These are phyloP conservation scores for Embiotoca jacksoni DNA, from an alignment of 2,113 vertebrate genomes.

Conservation along the genomic window DNA sequence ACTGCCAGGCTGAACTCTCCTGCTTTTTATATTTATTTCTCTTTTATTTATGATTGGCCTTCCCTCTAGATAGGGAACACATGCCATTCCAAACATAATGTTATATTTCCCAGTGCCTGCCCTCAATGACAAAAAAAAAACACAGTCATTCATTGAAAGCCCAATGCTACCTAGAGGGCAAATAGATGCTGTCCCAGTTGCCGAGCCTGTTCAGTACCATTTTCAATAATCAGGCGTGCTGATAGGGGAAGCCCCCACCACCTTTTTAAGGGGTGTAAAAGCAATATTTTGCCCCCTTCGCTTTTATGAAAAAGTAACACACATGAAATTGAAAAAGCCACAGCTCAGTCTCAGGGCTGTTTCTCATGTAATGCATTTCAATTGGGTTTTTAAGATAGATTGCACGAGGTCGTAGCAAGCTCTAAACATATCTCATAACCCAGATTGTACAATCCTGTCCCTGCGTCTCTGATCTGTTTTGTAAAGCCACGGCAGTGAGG, in stretches of 20 bases:
- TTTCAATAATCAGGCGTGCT: slow-evolving; percentile 79
- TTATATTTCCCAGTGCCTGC: slow-evolving; percentile 66
- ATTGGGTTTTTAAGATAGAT: slow-evolving; percentile 62
- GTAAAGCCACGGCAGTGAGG: slow-evolving; percentile 13
- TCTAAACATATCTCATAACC: slow-evolving; percentile 68
- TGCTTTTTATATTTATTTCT: slow-evolving; percentile 62
- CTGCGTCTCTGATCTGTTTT: slow-evolving; percentile 24
- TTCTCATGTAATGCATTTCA: slow-evolving; percentile 63
- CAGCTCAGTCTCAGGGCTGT: slow-evolving; percentile 53
- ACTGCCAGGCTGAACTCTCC: slow-evolving; percentile 54
- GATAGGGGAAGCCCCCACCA: slow-evolving; percentile 35
- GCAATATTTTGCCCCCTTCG: slow-evolving; percentile 59
- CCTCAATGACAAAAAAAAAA: slow-evolving; percentile 63
- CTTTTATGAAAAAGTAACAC: slow-evolving; percentile 76
- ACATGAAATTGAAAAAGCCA: slow-evolving; percentile 70
- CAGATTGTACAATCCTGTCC: slow-evolving; percentile 28
- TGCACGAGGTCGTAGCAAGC: slow-evolving; percentile 22
- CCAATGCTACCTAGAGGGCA: slow-evolving; percentile 67
- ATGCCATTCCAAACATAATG: slow-evolving; percentile 68
- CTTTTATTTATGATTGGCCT: slow-evolving; percentile 74
- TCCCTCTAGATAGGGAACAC: slow-evolving; percentile 54
- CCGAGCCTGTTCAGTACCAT: slow-evolving; percentile 51
- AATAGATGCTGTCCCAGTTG: slow-evolving; percentile 70
- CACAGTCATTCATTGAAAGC: slow-evolving; percentile 74
- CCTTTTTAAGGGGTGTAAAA: slow-evolving; percentile 41